Conservation (phyloP, 2,888 invertebrate species). For the Bedellia somnulentella region DNA sequence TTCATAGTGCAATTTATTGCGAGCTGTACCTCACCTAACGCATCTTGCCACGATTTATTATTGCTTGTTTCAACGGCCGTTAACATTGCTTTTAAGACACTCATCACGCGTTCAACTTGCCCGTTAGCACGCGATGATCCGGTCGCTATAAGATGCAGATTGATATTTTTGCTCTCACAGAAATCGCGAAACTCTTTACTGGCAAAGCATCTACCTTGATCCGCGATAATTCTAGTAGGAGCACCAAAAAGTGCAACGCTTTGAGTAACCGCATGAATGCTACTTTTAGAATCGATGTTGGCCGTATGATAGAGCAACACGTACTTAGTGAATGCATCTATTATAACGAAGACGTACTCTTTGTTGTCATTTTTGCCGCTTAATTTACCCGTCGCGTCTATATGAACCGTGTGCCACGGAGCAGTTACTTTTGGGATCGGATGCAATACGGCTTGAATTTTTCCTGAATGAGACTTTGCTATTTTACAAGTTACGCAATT, state of each 20-base stretch:
- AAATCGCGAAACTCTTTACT: no score
- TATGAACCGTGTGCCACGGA: constrained; percentile 11
- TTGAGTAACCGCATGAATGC: constrained; percentile 6
- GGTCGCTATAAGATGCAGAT: constrained; percentile 15
- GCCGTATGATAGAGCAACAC: constrained; percentile 1
- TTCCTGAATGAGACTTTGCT: constrained; percentile 16
- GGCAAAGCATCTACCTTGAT: no score
- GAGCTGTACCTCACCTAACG: constrained; percentile 14
- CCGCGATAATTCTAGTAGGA: constrained; percentile 3
- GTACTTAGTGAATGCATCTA: no score
- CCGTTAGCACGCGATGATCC: constrained; percentile 15
- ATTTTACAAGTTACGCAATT: constrained; percentile 18
- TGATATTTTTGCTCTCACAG: constrained; percentile 11
- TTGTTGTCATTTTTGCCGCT: constrained; percentile 7
- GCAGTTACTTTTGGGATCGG: constrained; percentile 16
- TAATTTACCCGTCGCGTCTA: constrained; percentile 13
- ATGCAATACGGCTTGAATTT: constrained; percentile 15
- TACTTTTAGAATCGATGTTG: constrained; percentile 1
- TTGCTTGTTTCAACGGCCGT: constrained; percentile 12
- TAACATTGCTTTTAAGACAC: constrained; percentile 13
- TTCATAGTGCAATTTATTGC: constrained; percentile 15
- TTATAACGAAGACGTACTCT: constrained; percentile 4
- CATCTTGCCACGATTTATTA: constrained; percentile 15
- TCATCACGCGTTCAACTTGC: constrained; percentile 15
- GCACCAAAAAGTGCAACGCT: constrained; percentile 9